Conservation (phyloP, 2,797 vertebrate species). For the Hydrophis major region DNA sequence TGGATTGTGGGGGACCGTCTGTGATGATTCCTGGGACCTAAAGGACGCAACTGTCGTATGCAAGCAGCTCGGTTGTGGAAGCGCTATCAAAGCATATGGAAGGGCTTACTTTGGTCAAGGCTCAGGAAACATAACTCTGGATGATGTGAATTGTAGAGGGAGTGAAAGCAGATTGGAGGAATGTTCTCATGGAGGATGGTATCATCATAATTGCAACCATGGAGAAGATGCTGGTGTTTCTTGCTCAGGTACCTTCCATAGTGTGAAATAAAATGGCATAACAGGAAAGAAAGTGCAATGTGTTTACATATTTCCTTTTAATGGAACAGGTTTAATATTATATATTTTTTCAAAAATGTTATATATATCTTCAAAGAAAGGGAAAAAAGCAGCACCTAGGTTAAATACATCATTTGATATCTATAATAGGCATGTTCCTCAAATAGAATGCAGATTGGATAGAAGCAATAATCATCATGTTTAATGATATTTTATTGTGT, state of each 20-base stretch:
- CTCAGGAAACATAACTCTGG: slow-evolving; percentile 34
- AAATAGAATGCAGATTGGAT: not conserved
- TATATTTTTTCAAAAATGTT: too few relatives aligned
- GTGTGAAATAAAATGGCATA: not conserved
- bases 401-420: too few relatives aligned
- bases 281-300: not conserved
- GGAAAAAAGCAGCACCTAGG: too few relatives aligned
- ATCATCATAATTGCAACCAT: slow-evolving; percentile 48
- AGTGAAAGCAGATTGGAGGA: not conserved
- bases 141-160: slow-evolving; percentile 35
- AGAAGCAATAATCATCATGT: not conserved
- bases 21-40: slow-evolving; percentile 56
- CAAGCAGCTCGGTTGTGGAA: slow-evolving; percentile 60
- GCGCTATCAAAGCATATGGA: not conserved
- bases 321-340: too few relatives aligned
- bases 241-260: slow-evolving; percentile 51
- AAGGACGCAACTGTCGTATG: slow-evolving; percentile 48
- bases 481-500: not conserved
- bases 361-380: too few relatives aligned
- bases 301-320: not conserved
- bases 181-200: slow-evolving; percentile 31
- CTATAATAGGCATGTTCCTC: too few relatives aligned
- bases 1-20: slow-evolving; percentile 38
- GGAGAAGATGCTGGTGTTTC: not conserved
- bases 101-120: slow-evolving; percentile 46